Base-by-base conservation (phyloP, 2,797 vertebrate species). In the Brotula barbata region DNA sequence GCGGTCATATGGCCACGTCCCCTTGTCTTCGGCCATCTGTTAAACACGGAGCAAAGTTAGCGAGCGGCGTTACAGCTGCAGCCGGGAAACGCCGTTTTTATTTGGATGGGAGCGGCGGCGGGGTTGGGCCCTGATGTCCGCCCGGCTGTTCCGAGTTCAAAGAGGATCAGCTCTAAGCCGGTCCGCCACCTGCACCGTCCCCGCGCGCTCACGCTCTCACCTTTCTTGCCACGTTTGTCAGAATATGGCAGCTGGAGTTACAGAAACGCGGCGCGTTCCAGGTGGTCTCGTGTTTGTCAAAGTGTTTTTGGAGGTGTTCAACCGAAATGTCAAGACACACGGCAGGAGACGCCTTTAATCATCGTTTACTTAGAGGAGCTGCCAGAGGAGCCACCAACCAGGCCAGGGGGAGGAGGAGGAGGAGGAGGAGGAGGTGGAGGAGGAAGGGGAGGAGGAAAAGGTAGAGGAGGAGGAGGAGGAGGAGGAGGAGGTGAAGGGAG, bases 1-100 rank as follows among this genome's bases (percentile, higher is more conserved):
- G 52, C 37, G 60, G 84, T 85, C 84, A 76, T 76, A 61, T 76
- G 73, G 74, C 34, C 65, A 4, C 45, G 72, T 75, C 79, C 74
- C 52, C 56, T 23, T 47, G 66, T 76, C 79, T 52, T 15, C 68
- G 43, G 74, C 89, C 90, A 91, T 90, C 90, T 91, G 90, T 81
- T 77, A 76, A 57, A 74, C 36, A 31, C 42, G 58, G 39, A 64
- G 71, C 21, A 64, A 66, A 63, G 54, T 48, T 59, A 54, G 61
- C 59, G 74, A 81, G 75, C 58, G 61, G 70, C 82, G 72, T 72
- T 57, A 71, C 66, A 82, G 67, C 56, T 46, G 71, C 23, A 44
- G 71, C 62, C 75, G 82, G 80, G 73, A 56, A 68, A 59, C 34
- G 66, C 64, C 70, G 52, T 81, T 77, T 33, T 61, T 44, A 40